A percentile compares a stretch with the other conserved stretches of the same genome.
Conservation (phyloP, 2,797 vertebrate genomes). For the Sebastes kiyomatsui region DNA sequence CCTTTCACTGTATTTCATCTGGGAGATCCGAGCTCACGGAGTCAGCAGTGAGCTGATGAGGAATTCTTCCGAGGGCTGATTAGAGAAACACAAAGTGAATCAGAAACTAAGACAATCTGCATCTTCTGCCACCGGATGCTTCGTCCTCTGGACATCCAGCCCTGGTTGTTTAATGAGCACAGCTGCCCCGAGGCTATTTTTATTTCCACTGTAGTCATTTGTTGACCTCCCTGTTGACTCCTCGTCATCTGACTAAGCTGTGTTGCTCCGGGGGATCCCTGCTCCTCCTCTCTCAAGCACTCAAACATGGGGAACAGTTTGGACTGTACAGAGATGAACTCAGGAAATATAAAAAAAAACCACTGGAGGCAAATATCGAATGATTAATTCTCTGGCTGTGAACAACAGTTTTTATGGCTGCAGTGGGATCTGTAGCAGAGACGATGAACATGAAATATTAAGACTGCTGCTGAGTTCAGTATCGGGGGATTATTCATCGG, state of each 20-base stretch:
- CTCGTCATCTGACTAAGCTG: conserved; percentile 4
- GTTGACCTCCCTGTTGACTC: conserved; percentile 2
- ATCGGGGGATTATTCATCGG: not conserved
- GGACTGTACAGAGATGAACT: not conserved
- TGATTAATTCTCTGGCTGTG: not conserved
- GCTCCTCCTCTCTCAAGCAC: not conserved
- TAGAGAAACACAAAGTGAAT: conserved; percentile 41
- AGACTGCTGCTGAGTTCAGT: not conserved
- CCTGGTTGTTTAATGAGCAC: not conserved
- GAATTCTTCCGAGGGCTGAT: conserved; percentile 23
- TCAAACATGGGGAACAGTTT: not conserved
- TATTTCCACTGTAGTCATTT: conserved; percentile 3
- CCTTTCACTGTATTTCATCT: conserved; percentile 8
- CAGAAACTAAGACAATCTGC: not conserved
- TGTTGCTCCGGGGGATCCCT: conserved; percentile 18
- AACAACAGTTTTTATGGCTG: conserved; percentile 1
- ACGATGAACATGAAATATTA: conserved; percentile 17
- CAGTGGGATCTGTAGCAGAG: conserved; percentile 6
- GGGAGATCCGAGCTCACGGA: not conserved
- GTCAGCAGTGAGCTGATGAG: conserved; percentile 10
- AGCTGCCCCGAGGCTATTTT: not conserved
- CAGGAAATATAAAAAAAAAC: not conserved
- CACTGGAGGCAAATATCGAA: not conserved
- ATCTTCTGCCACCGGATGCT: conserved; percentile 13
- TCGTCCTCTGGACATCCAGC: not conserved